These are phyloP conservation scores for Rhea pennata DNA, from an alignment of 2,113 vertebrate species.

Conservation along the genomic window DNA sequence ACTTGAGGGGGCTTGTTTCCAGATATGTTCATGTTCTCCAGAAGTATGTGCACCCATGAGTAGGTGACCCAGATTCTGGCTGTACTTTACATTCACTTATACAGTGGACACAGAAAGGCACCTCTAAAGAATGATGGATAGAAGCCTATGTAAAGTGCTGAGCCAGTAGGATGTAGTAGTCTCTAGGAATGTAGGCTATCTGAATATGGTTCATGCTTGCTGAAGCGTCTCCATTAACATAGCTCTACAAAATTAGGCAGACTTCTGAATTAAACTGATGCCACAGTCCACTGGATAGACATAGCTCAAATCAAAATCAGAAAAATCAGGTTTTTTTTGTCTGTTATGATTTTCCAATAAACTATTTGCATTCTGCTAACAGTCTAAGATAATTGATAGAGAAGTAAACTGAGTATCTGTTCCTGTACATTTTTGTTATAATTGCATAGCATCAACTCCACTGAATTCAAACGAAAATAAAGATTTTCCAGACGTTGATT, in stretches of 20 bases:
- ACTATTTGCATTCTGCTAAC: background rate
- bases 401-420: background rate
- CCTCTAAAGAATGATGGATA: background rate
- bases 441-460: background rate
- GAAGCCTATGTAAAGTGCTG: background rate
- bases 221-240: background rate
- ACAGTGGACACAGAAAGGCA: background rate
- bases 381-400: background rate
- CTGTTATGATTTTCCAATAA: background rate
- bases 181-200: background rate
- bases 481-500: conserved; percentile 42
- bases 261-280: background rate
- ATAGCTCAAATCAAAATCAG: background rate
- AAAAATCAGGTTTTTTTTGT: background rate
- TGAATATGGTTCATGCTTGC: background rate
- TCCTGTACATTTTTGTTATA: conserved; percentile 6
- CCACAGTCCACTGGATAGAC: background rate
- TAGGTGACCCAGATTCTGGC: background rate
- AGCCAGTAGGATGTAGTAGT: background rate
- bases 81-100: accelerated
- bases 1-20: background rate
- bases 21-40: background rate
- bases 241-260: background rate
- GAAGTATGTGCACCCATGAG: background rate
- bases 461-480: conserved; percentile 45